Conservation (phyloP, 2,797 vertebrate species). For the Balearica regulorum region DNA sequence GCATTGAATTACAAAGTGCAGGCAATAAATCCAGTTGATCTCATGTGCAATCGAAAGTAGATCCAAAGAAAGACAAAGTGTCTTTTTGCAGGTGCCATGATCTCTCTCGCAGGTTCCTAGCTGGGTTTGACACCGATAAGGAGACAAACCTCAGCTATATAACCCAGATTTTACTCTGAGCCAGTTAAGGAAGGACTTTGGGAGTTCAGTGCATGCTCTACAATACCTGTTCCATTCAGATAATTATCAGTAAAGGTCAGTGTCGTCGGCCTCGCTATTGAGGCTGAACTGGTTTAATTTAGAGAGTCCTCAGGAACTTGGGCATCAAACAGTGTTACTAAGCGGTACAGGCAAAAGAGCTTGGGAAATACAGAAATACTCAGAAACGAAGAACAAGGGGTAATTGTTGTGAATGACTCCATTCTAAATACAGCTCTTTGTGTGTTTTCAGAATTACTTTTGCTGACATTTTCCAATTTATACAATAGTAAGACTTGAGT, state of each 20-base stretch:
- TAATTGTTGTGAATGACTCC: neutral
- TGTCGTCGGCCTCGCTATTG: neutral
- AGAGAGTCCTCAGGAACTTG: neutral
- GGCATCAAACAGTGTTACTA: neutral
- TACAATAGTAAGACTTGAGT: constrained; percentile 54
- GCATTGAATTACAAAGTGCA: rapidly evolving
- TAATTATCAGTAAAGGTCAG: constrained; percentile 12
- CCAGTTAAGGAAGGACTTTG: neutral
- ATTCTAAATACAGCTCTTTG: constrained; percentile 67
- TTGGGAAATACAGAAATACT: neutral
- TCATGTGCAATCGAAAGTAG: rapidly evolving
- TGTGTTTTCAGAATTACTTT: constrained; percentile 31
- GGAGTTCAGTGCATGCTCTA: neutral
- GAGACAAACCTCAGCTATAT: neutral
- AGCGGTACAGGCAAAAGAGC: neutral
- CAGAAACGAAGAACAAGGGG: neutral
- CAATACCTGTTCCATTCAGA: neutral
- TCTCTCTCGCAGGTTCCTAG: neutral
- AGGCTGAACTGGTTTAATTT: constrained; percentile 44
- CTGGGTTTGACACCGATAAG: neutral
- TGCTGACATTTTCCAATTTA: constrained; percentile 21
- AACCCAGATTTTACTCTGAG: constrained; percentile 43
- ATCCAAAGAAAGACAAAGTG: neutral
- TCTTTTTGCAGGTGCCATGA: neutral
- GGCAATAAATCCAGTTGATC: neutral